These are phyloP conservation scores for Gobionotothen gibberifrons DNA, from an alignment of 2,797 vertebrate genomes.

Conservation along the genomic window DNA sequence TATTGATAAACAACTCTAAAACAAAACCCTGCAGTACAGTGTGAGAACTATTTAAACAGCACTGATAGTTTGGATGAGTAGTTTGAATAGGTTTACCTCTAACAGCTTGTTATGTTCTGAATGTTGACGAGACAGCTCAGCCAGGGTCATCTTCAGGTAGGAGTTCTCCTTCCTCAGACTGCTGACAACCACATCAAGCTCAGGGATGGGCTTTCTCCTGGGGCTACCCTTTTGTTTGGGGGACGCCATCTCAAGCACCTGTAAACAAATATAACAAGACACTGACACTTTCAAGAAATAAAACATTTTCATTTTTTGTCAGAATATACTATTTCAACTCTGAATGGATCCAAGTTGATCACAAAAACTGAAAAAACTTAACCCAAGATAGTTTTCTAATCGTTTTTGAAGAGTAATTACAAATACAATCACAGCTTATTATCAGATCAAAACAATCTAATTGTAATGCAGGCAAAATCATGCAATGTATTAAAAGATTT, in stretches of 20 bases:
- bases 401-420: not conserved
- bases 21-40: not conserved
- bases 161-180: constrained; percentile 77
- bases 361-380: not conserved
- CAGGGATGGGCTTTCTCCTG: constrained; percentile 21
- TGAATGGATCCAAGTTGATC: not conserved
- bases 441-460: not conserved
- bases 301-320: not conserved
- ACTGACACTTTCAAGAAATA: not conserved
- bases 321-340: constrained; percentile 13
- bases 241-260: constrained; percentile 49
- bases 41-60: not conserved
- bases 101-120: constrained; percentile 75
- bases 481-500: too few relatives aligned
- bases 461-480: not conserved
- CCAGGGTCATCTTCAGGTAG: constrained; percentile 69
- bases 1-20: not conserved
- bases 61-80: not conserved
- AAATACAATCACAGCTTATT: too few relatives aligned
- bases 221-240: constrained; percentile 32
- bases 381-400: not conserved
- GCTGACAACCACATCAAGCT: constrained; percentile 63
- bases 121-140: constrained; percentile 71
- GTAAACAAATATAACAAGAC: not conserved
- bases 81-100: constrained; percentile 79